phyloP scores from a whole-genome alignment of 2,888 invertebrate species.

The Capitulum mitella region DNA sequence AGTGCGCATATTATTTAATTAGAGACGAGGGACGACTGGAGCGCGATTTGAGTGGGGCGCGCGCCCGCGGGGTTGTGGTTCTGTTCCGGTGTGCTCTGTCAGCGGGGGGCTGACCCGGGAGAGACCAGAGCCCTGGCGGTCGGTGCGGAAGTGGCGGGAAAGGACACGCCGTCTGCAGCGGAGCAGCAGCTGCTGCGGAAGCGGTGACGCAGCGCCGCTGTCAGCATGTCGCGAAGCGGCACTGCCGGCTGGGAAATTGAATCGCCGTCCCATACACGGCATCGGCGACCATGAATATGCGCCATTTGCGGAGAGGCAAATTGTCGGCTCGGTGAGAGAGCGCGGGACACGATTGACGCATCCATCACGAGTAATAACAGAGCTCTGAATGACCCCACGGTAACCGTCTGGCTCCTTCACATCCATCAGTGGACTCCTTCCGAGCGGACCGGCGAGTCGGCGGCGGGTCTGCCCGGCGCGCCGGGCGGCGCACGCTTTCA shows the following conservation, averaged over 20 bases:
- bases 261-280: not conserved
- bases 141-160: too few species aligned
- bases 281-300: not conserved
- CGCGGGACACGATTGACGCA: not conserved
- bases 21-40: not conserved
- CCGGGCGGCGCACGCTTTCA: conserved; percentile 7
- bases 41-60: not conserved
- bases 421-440: not conserved
- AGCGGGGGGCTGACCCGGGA: not conserved
- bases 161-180: too few species aligned
- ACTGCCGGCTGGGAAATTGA: not conserved
- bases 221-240: not conserved
- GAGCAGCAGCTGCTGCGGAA: too few species aligned
- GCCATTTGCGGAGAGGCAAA: not conserved
- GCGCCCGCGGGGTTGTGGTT: too few species aligned
- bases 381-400: not conserved
- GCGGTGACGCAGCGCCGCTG: too few species aligned
- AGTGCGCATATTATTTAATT: not conserved
- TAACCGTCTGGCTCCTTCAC: not conserved
- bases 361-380: not conserved
- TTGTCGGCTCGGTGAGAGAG: not conserved
- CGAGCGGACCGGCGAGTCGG: not conserved
- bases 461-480: not conserved
- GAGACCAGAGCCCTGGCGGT: not conserved
- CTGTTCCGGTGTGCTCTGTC: not conserved